These are phyloP conservation scores for Oreohelix idahoensis DNA, from an alignment of 1,140 invertebrate species.

Conservation along the genomic window DNA sequence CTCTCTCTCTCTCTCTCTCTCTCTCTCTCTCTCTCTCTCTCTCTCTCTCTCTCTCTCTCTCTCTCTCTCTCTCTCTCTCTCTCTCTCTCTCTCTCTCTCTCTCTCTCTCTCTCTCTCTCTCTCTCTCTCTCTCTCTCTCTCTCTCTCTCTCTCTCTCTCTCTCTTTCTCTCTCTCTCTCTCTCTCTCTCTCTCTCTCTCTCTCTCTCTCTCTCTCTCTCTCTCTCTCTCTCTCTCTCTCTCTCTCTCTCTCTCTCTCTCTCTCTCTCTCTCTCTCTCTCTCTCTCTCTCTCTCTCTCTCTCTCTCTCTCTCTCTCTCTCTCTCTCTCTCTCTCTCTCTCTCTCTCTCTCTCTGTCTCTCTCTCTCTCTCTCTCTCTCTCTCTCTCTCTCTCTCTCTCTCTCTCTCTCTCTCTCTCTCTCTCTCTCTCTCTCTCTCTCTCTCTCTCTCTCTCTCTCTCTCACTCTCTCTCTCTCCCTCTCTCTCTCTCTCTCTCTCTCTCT, in stretches of 20 bases:
- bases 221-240: not conserved
- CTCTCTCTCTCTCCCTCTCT: not conserved
- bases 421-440: not conserved
- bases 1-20: not conserved
- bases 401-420: not conserved
- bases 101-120: not conserved
- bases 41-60: constrained; percentile 19
- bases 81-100: constrained; percentile 16
- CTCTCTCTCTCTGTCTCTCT: not conserved
- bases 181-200: not conserved
- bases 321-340: not conserved
- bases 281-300: not conserved
- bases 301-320: not conserved
- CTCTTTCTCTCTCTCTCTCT: not conserved
- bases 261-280: not conserved
- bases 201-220: not conserved
- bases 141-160: not conserved
- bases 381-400: not conserved
- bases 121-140: not conserved
- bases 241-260: not conserved
- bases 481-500: not conserved
- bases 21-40: not conserved
- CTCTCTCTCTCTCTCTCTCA: not conserved
- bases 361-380: not conserved
- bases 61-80: constrained; percentile 1